Evolutionary conservation across 1,140 invertebrate genomes (phyloP).

Genomic region (Acromyrmex charruanus): DNA sequence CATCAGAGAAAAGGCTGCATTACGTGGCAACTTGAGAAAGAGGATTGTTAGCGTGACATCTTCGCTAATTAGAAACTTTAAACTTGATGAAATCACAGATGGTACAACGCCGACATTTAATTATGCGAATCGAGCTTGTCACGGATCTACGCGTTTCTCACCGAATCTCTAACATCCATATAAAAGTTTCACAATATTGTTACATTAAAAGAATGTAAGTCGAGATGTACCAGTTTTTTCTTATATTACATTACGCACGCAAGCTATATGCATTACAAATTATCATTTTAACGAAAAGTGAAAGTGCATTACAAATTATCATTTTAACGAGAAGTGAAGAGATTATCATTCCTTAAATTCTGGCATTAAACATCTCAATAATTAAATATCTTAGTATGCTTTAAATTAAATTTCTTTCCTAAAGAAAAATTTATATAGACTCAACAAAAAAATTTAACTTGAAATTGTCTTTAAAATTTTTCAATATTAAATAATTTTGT

Average conservation of each 20-base stretch:
- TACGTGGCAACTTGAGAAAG: conserved; percentile 43
- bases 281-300: conserved; percentile 3
- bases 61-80: conserved; percentile 55
- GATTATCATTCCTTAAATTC: not conserved
- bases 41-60: conserved; percentile 50
- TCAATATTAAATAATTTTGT: conserved; percentile 7
- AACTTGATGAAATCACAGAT: conserved; percentile 32
- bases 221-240: not conserved
- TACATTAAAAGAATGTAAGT: conserved; percentile 23
- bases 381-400: not conserved
- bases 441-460: not conserved
- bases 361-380: not conserved
- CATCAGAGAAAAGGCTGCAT: conserved; percentile 27
- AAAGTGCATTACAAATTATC: not conserved
- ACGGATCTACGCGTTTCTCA: conserved; percentile 36
- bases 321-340: conserved; percentile 15
- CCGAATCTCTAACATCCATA: conserved; percentile 22
- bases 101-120: conserved; percentile 46
- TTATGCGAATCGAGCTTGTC: conserved; percentile 49
- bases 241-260: not conserved
- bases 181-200: conserved; percentile 8
- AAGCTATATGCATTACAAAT: not conserved
- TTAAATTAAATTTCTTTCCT: not conserved
- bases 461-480: not conserved
- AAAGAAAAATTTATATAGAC: not conserved